Percentiles rank a stretch among this genome's conserved stretches.
phyloP scores from a whole-genome alignment of 2,797 vertebrate species.

The Balearica regulorum region DNA sequence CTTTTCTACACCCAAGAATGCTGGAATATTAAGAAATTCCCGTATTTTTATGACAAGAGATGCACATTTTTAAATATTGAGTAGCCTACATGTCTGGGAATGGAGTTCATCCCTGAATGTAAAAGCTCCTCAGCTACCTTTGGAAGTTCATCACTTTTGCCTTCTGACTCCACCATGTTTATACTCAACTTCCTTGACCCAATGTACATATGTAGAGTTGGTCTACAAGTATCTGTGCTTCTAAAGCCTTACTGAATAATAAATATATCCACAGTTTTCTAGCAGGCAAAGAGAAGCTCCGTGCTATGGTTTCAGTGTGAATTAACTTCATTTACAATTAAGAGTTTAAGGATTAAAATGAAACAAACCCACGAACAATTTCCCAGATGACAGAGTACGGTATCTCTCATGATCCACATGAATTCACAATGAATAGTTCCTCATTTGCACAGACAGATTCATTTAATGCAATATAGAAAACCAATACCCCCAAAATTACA shows the following conservation, averaged over 20 bases:
- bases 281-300: not conserved
- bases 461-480: not conserved
- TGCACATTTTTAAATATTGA: not conserved
- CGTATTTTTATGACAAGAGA: not conserved
- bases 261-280: not conserved
- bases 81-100: not conserved
- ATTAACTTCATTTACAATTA: not conserved
- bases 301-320: not conserved
- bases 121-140: not conserved
- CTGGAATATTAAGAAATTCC: not conserved
- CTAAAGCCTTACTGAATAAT: not conserved
- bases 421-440: not conserved
- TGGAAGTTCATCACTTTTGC: not conserved
- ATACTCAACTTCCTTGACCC: not conserved
- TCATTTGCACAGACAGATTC: not conserved
- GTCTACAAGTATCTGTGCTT: not conserved
- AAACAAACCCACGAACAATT: not conserved
- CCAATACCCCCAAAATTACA: not conserved
- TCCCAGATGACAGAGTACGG: not conserved
- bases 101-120: not conserved
- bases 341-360: not conserved
- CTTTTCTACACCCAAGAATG: not conserved
- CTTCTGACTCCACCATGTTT: not conserved
- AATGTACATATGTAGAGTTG: not conserved
- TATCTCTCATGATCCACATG: not conserved